A percentile compares a stretch with the other conserved stretches of the same genome.
Conservation (phyloP, 2,888 invertebrate genomes). For the Pammene fasciana region DNA sequence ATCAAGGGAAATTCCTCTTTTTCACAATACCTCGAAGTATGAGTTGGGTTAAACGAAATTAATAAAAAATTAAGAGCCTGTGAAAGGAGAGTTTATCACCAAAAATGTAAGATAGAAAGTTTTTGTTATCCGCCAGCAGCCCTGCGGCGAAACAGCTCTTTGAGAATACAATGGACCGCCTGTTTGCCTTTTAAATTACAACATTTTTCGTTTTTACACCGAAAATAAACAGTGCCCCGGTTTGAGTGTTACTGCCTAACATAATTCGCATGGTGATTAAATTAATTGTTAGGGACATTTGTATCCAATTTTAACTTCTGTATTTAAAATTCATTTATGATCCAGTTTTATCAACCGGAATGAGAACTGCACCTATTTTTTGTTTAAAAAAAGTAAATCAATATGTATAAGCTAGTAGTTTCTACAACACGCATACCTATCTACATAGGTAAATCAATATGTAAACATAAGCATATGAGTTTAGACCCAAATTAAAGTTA, state of each 20-base stretch:
- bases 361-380: not conserved
- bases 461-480: no score
- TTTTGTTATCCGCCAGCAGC: conserved; percentile 53
- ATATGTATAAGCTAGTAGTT: no score
- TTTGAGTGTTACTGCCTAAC: conserved; percentile 16
- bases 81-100: conserved; percentile 37
- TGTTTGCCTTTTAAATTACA: conserved; percentile 48
- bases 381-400: no score
- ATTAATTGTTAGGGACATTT: conserved; percentile 14
- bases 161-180: conserved; percentile 48
- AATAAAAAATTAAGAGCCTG: conserved; percentile 17
- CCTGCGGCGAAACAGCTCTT: conserved; percentile 46
- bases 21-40: not conserved
- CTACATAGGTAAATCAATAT: no score
- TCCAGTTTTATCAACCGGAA: not conserved
- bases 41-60: conserved; percentile 17
- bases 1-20: not conserved
- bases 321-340: conserved; percentile 1
- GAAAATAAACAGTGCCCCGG: conserved; percentile 40
- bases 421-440: no score
- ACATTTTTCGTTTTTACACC: conserved; percentile 52
- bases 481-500: no score
- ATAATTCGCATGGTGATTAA: conserved; percentile 18
- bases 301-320: not conserved
- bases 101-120: conserved; percentile 48